Conservation (phyloP, 2,888 invertebrate species). For the Mythimna impura region DNA sequence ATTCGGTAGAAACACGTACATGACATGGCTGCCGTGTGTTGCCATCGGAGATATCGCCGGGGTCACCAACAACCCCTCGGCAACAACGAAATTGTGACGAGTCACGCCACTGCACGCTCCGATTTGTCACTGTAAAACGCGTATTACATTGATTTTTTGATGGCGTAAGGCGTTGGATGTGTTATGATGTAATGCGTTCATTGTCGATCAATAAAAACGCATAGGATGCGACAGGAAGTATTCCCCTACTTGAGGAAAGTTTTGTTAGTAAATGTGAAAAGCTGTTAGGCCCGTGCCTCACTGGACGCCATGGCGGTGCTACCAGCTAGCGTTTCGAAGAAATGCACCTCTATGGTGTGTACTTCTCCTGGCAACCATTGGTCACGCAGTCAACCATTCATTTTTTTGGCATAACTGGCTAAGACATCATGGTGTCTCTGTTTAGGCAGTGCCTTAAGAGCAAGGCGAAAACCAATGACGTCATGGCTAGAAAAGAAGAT, state of each 20-base stretch:
- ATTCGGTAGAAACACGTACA: constrained; percentile 64
- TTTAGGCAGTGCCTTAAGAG: too few species aligned
- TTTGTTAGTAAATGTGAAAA: background rate
- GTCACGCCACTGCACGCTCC: constrained; percentile 73
- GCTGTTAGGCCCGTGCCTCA: too few species aligned
- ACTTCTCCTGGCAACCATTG: too few species aligned
- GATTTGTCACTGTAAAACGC: constrained; percentile 53
- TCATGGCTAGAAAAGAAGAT: background rate
- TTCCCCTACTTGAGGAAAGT: background rate
- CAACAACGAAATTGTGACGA: constrained; percentile 72
- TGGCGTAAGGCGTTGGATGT: constrained; percentile 11
- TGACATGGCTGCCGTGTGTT: constrained; percentile 69
- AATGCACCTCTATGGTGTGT: too few species aligned
- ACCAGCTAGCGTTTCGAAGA: too few species aligned
- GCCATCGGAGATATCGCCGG: constrained; percentile 84
- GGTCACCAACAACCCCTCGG: constrained; percentile 70
- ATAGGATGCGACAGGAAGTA: background rate
- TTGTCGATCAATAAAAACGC: background rate
- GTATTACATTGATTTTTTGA: constrained; percentile 51
- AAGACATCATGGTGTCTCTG: too few species aligned
- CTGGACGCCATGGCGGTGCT: too few species aligned
- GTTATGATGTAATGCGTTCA: constrained; percentile 19
- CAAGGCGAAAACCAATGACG: background rate
- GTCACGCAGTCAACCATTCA: too few species aligned
- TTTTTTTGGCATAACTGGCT: too few species aligned